Evolutionary conservation across 2,888 invertebrate species (phyloP), one percentile per base, ranked within the genome.

Genomic region (Dynastes grantii): DNA sequence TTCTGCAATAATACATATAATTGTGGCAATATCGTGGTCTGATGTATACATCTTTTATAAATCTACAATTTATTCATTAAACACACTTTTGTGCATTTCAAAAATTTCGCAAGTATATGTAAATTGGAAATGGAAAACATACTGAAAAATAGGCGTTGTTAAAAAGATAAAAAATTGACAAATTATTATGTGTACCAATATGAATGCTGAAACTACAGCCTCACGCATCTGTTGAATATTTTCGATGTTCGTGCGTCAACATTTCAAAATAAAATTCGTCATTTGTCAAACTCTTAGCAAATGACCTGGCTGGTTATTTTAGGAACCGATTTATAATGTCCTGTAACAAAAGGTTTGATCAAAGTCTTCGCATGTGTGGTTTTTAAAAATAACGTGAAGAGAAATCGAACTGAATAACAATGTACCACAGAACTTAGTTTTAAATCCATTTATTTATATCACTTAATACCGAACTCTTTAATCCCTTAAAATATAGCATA

Each of bases 241-340:
- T 29, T 73, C 55, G 3, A 32, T 11, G 45, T 55, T 32, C 37
- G 22, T 63, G 63, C 27, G 73, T 58, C 58, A 73, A 61, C 58
- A 61, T 32, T 73, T 73, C 58, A 58, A 73, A 73, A 73, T 58
- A 73, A 27, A 40, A 37, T 58, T 40, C 13, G 22, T 58, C 73
- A 61, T 73, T 73, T 73, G 73, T 73, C 73, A 73, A 73, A 73
- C 58, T 73, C 53, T 51, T 29, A 27, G 58, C 37, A 58, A 73
- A 40, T 51, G 11, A 58, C 37, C 51, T 32, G 37, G 58, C 16
- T 16, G 58, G 22, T 22, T 73, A 73, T 73, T 73, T 73, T 40
- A 40, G 37, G 73, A 73, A 61, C 58, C 73, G 37, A 58, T 71
- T 71, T 58, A 61, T 73, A 22, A 73, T 58, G 37, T 58, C 22